These are phyloP conservation scores for Apocrypta bakeri DNA, from an alignment of 1,140 invertebrate genomes.

Conservation along the genomic window DNA sequence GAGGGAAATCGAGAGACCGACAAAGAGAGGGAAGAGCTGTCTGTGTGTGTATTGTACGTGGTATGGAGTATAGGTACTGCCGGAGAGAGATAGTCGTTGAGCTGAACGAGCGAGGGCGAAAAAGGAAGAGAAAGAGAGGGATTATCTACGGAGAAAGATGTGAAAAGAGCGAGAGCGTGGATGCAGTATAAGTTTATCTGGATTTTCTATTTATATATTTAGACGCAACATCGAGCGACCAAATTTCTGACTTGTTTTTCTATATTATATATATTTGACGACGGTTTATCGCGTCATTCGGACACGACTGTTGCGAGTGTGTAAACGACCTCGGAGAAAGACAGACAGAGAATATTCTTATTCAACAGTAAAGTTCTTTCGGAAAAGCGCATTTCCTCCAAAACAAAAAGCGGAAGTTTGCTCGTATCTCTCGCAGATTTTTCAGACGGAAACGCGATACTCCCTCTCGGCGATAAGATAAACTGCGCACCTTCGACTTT, in stretches of 20 bases:
- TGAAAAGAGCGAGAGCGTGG: slow-evolving; percentile 8
- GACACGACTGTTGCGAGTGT: too few species aligned
- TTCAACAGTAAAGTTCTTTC: too few species aligned
- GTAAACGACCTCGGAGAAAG: too few species aligned
- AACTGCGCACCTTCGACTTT: neutral
- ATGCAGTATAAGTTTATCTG: neutral
- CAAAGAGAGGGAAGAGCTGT: slow-evolving; percentile 10
- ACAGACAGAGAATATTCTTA: too few species aligned
- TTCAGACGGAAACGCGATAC: neutral
- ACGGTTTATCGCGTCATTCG: too few species aligned
- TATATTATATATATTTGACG: too few species aligned
- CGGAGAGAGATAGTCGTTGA: neutral
- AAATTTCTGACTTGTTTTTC: too few species aligned
- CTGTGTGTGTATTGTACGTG: neutral
- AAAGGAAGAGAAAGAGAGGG: slow-evolving; percentile 1
- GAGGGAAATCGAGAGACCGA: slow-evolving; percentile 42
- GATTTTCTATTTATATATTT: neutral
- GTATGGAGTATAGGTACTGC: too few species aligned
- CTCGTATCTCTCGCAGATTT: neutral
- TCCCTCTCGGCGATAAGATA: neutral
- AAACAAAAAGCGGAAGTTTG: neutral
- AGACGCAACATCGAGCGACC: neutral
- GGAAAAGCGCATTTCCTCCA: too few species aligned
- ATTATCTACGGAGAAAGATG: slow-evolving; percentile 36
- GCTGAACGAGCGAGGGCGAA: neutral